A percentile compares a stretch with the other conserved stretches of the same genome.
phyloP scores from a whole-genome alignment of 2,113 vertebrate genomes.

The Diadophis punctatus region DNA sequence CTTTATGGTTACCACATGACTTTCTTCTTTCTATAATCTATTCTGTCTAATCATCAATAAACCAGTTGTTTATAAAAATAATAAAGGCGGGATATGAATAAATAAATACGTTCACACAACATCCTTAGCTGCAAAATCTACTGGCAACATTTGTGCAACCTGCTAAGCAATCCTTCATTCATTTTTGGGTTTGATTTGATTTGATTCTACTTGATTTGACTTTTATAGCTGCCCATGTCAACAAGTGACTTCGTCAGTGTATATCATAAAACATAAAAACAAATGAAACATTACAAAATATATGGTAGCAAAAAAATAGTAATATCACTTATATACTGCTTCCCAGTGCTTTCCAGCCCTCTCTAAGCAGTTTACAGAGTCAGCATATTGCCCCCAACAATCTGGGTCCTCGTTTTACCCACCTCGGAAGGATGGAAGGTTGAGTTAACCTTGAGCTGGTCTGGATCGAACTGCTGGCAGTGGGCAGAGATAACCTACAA shows the following conservation, averaged over 20 bases:
- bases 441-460: too few species aligned
- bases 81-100: background rate
- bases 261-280: background rate
- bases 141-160: background rate
- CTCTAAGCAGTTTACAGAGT: too few species aligned
- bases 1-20: background rate
- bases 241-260: background rate
- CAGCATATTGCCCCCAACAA: too few species aligned
- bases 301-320: too few species aligned
- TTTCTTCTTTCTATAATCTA: background rate
- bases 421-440: too few species aligned
- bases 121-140: background rate
- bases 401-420: too few species aligned
- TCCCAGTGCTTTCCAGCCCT: too few species aligned
- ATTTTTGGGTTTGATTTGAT: background rate
- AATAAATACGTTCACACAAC: background rate
- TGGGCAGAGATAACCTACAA: too few species aligned
- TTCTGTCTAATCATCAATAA: background rate
- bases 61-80: background rate
- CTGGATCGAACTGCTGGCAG: too few species aligned
- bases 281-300: background rate
- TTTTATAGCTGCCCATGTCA: background rate
- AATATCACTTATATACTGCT: too few species aligned
- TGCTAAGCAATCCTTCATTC: background rate
- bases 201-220: background rate